Evolutionary conservation across 2,888 invertebrate species (phyloP).

Genomic region (Sicus ferrugineus): DNA sequence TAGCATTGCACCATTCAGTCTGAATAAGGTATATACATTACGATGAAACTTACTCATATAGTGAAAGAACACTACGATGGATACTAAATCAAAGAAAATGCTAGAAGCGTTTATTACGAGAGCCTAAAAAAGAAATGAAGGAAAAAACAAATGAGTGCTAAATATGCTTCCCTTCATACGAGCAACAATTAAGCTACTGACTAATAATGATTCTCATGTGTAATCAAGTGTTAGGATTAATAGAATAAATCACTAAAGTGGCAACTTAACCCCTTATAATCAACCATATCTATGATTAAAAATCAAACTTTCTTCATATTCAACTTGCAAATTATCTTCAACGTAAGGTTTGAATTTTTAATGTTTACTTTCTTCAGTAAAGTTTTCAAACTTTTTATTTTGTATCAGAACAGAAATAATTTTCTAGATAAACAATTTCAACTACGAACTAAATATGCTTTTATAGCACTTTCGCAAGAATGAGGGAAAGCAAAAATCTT

Average conservation of each 20-base stretch:
- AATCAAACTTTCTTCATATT: no score
- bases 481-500: no score
- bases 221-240: no score
- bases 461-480: no score
- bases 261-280: neutral
- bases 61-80: slow-evolving; percentile 57
- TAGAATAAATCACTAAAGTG: neutral
- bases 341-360: neutral
- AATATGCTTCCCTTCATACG: neutral
- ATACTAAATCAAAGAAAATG: slow-evolving; percentile 63
- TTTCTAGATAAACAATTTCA: neutral
- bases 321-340: no score
- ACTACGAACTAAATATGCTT: neutral
- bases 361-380: neutral
- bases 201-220: no score
- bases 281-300: no score
- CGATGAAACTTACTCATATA: slow-evolving; percentile 59
- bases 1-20: neutral
- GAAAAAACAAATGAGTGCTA: slow-evolving; percentile 30
- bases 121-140: slow-evolving; percentile 57
- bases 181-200: neutral
- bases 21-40: neutral
- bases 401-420: neutral
- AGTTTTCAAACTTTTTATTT: neutral
- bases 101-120: slow-evolving; percentile 62